Conservation (phyloP, 2,113 vertebrate genomes). For the Osmerus eperlanus region DNA sequence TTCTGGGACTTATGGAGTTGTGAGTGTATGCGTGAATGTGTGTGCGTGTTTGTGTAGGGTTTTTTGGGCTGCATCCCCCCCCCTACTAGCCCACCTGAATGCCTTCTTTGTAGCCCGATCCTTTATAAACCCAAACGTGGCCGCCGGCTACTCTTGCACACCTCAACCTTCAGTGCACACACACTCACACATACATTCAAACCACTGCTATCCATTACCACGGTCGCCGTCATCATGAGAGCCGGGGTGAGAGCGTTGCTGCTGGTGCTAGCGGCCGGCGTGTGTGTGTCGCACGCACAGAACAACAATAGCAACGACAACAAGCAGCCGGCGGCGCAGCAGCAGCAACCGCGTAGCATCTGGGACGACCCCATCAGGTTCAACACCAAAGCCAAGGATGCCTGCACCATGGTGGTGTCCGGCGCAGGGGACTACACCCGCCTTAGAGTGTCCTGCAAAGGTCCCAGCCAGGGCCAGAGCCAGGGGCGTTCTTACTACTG, state of each 20-base stretch:
- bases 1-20: not conserved
- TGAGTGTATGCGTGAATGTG: constrained; percentile 11
- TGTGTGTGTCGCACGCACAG: constrained; percentile 64
- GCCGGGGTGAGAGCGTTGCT: constrained; percentile 52
- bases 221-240: constrained; percentile 63
- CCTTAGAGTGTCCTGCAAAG: constrained; percentile 78
- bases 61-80: constrained; percentile 1
- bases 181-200: constrained; percentile 12
- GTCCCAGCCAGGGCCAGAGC: constrained; percentile 53
- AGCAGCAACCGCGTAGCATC: constrained; percentile 51
- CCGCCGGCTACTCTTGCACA: constrained; percentile 5
- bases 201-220: not conserved
- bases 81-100: constrained; percentile 50
- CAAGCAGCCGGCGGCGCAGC: not conserved
- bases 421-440: constrained; percentile 66
- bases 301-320: constrained; percentile 44
- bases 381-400: constrained; percentile 77
- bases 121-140: constrained; percentile 61
- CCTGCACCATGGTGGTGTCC: constrained; percentile 72
- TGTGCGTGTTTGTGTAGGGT: constrained; percentile 13
- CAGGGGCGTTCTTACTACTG: constrained; percentile 75
- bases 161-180: constrained; percentile 24
- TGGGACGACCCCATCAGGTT: constrained; percentile 77
- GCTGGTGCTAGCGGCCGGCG: constrained; percentile 57
- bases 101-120: constrained; percentile 64